These are phyloP conservation scores for Ganaspis sp. DNA, from an alignment of 1,140 invertebrate genomes.

Conservation along the genomic window DNA sequence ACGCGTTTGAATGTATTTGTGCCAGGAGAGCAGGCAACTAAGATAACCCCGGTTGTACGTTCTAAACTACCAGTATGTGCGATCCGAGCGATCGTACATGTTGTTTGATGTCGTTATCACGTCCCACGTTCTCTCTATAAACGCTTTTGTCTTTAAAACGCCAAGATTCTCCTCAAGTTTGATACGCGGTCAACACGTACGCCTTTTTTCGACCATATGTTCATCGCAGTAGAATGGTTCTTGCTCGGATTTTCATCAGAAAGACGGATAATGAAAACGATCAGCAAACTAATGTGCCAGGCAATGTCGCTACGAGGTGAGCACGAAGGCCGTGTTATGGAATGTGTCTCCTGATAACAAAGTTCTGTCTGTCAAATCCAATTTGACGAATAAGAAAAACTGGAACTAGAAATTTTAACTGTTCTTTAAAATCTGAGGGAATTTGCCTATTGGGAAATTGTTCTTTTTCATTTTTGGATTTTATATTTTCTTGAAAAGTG, in stretches of 20 bases:
- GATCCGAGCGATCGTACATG: slow-evolving; percentile 3
- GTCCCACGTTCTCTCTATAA: background rate
- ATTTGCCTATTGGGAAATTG: too few relatives aligned
- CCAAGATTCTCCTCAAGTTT: background rate
- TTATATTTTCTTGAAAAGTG: background rate
- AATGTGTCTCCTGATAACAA: slow-evolving; percentile 26
- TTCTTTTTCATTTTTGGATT: background rate
- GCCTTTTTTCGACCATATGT: slow-evolving; percentile 2
- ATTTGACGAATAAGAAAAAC: too few relatives aligned
- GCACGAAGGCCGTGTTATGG: slow-evolving; percentile 41
- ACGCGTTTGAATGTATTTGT: slow-evolving; percentile 1
- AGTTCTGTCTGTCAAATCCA: background rate
- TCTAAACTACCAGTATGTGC: background rate
- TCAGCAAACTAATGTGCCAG: slow-evolving; percentile 28
- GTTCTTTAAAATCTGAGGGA: too few relatives aligned
- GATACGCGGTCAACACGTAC: background rate
- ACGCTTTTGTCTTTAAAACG: background rate
- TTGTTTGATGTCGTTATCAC: background rate
- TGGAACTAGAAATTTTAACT: too few relatives aligned
- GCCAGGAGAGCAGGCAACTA: background rate
- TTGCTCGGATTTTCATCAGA: slow-evolving; percentile 24
- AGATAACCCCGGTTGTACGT: background rate
- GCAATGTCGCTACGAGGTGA: slow-evolving; percentile 33
- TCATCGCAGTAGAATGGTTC: background rate
- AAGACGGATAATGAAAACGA: slow-evolving; percentile 27